Conservation (phyloP, 2,797 vertebrate genomes). For the Pitangus sulphuratus region DNA sequence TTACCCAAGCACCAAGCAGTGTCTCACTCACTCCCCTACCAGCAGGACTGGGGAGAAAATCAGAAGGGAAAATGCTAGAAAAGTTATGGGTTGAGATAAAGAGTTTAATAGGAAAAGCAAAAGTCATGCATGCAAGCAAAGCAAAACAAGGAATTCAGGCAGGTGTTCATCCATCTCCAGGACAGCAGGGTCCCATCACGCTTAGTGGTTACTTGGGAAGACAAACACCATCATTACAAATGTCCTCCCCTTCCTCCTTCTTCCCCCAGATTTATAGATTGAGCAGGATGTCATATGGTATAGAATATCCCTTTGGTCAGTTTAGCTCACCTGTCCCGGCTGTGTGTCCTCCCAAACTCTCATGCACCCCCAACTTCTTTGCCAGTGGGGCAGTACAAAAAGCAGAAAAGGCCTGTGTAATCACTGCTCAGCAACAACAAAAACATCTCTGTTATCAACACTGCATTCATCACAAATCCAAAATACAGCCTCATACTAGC, state of each 20-base stretch:
- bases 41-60: not conserved
- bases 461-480: not conserved
- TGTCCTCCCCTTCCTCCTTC: not conserved
- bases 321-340: not conserved
- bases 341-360: not conserved
- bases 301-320: not conserved
- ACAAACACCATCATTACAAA: not conserved
- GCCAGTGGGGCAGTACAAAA: not conserved
- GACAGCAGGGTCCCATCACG: not conserved
- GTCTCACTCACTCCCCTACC: not conserved
- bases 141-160: not conserved
- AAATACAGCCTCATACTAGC: not conserved
- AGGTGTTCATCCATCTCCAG: not conserved
- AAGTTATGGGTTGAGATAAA: not conserved
- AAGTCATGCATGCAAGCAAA: not conserved
- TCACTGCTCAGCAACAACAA: not conserved
- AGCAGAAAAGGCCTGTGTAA: not conserved
- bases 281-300: not conserved
- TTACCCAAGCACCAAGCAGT: not conserved
- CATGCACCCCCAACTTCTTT: not conserved
- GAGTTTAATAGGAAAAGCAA: not conserved
- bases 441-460: not conserved
- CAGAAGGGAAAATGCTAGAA: not conserved
- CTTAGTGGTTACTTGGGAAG: not conserved
- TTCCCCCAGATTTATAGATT: not conserved